Evolutionary conservation across 37 sponge, comb jelly and placozoan species (phyloP), one percentile per base, ranked within the genome.

Genomic region (Lycopodina hypogea): DNA sequence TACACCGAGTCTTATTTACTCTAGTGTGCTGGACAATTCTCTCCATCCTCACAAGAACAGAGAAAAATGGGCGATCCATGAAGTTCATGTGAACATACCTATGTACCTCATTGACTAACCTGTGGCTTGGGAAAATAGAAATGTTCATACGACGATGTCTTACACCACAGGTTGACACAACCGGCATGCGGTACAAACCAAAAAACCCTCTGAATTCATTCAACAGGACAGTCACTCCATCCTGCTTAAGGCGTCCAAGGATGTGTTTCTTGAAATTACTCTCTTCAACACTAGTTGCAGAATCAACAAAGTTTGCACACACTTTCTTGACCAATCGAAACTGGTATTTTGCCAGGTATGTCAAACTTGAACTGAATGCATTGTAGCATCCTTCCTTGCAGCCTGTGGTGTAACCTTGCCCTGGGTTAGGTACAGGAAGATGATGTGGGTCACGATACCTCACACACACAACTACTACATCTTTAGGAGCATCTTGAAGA

Each of bases 191-290:
- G 62, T 72, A 81, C 1, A 81, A 37, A 26, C 82, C 82, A 72
- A 72, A 81, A 53, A 81, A 81, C 1, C 82, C 82, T 73, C 82
- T 41, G 33, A 81, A 81, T 63, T 81, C 74, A 60, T 81, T 81
- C n/a, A 72, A 18, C 17, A 83, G 12, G 29, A 83, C 41, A 11
- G 83, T 83, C 41, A 75, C 76, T 1, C 75, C 33, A 17, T 39
- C 21, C 18, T 55, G 66, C 3, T 73, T 42, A 55, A 52, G 52
- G 19, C 75, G 75, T 26, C 58, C 76, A 9, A 75, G 34, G 15
- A 75, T 11, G 41, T 75, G 67, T 28, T 75, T 68, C 38, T 53
- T 65, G 57, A 83, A 75, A 6, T 42, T 30, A 0, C 36, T 42
- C 1, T 4, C 32, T 2, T 22, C 32, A 0, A 83, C 58, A 14